Evolutionary conservation across 1,140 invertebrate genomes (phyloP).

Genomic region (Euura lappo): DNA sequence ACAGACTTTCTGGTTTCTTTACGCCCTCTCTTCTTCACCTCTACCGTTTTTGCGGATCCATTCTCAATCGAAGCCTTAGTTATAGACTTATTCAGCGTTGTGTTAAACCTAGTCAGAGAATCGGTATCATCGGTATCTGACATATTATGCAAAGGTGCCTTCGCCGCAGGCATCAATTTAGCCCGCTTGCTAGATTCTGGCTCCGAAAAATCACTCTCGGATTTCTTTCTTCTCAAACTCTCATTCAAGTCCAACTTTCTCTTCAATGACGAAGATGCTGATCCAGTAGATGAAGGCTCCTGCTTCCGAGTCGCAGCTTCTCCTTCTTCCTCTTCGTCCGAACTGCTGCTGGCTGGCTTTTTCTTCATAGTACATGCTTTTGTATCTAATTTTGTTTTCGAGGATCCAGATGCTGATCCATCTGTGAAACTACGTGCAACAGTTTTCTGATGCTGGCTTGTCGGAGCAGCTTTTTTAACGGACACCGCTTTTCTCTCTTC

Average conservation of each 20-base stretch:
- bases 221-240: neutral
- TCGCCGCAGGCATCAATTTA: neutral
- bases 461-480: too few species aligned
- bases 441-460: too few species aligned
- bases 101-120: neutral
- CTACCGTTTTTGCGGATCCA: too few species aligned
- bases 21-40: too few species aligned
- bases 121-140: neutral
- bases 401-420: too few species aligned
- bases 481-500: too few species aligned
- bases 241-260: neutral
- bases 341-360: neutral
- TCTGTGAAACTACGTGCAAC: too few species aligned
- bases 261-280: neutral
- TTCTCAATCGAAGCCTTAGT: neutral
- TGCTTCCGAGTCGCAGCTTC: neutral
- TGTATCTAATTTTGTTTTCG: too few species aligned
- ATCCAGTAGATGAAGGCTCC: neutral
- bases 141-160: neutral
- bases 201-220: neutral
- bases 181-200: neutral
- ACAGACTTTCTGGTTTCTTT: neutral
- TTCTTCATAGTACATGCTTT: neutral
- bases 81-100: neutral
- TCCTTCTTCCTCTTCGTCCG: neutral